Base-by-base conservation (phyloP, 2,797 vertebrate species). In the Darevskia mixta region DNA sequence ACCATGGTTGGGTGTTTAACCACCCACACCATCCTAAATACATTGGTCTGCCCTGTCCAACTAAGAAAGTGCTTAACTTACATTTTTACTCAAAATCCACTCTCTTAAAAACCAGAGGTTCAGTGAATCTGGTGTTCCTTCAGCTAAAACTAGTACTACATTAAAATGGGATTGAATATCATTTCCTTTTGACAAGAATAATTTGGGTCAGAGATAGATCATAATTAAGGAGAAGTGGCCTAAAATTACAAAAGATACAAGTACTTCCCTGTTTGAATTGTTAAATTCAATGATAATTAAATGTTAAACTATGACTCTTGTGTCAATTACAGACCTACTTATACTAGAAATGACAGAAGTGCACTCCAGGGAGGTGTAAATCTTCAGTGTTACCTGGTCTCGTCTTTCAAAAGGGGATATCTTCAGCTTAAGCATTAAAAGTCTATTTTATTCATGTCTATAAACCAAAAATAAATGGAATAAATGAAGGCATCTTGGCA, bases 271-370 rank as follows among this genome's bases (percentile, higher is more conserved):
- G 49, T 38, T 86, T 66, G 8, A 71, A 10, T 71, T 72, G 64
- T 58, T 58, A 86, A 86, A 38, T 66, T 71, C 7, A 18, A 20
- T 27, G 43, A 43, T 86, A 71, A 86, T 79, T 79, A 79, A 79
- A 86, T 86, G n/a, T 35, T 55, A 27, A 29, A 86, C 66, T 55
- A 58, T 32, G 35, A 66, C n/a, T 71, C 23, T 4, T 18, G 41
- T 55, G 64, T 86, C 85, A 79, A 41, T 79, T 86, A 79, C 43
- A 71, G 78, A 87, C 41, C 84, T 45, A 86, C 61, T 78, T 78
- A 43, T 75, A 69, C 6, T n/a, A 58, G 73, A 87, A 73, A 61
- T 80, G 67, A 73, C 27, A 80, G 25, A 80, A 73, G 41, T 61
- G n/a, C 71, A 20, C 86, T 81, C 49, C 32, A 72, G 85, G 45